A percentile compares a stretch with the other conserved stretches of the same genome.
These are phyloP conservation scores for Xiphias gladius DNA, from an alignment of 2,113 vertebrate genomes.

Conservation along the genomic window DNA sequence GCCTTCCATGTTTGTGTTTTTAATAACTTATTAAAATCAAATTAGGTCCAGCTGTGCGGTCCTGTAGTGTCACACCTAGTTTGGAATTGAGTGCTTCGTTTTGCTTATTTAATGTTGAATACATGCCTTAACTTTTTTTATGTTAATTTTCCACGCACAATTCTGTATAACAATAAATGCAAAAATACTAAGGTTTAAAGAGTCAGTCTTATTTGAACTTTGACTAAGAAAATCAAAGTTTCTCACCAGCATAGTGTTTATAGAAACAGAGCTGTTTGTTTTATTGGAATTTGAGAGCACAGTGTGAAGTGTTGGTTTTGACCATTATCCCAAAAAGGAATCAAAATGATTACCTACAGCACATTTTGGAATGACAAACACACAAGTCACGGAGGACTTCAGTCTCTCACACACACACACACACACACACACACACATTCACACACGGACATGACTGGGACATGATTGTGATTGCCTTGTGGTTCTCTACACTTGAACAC, in stretches of 20 bases:
- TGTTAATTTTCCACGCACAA: conserved; percentile 36
- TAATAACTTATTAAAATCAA: conserved; percentile 19
- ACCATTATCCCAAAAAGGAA: conserved; percentile 75
- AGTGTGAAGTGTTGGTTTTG: conserved; percentile 79
- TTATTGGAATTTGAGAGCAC: conserved; percentile 84
- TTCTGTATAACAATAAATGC: conserved; percentile 58
- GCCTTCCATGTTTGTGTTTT: conserved; percentile 21
- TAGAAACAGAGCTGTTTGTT: conserved; percentile 84
- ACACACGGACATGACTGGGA: conserved; percentile 47
- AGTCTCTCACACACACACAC: conserved; percentile 44
- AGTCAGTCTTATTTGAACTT: background rate
- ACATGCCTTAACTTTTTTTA: conserved; percentile 63
- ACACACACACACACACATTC: conserved; percentile 47
- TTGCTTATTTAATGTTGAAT: conserved; percentile 33
- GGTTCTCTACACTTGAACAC: conserved; percentile 75
- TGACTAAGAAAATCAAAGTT: background rate
- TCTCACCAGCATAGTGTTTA: conserved; percentile 37
- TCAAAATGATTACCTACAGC: conserved; percentile 73
- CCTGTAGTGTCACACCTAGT: background rate
- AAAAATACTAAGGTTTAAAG: conserved; percentile 10
- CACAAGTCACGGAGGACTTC: conserved; percentile 64
- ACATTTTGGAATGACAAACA: conserved; percentile 75
- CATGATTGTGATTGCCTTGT: conserved; percentile 71
- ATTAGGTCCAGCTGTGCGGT: background rate
- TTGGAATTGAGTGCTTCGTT: conserved; percentile 15